These are phyloP conservation scores for Mobula birostris DNA, from an alignment of 2,113 vertebrate species.

Conservation along the genomic window DNA sequence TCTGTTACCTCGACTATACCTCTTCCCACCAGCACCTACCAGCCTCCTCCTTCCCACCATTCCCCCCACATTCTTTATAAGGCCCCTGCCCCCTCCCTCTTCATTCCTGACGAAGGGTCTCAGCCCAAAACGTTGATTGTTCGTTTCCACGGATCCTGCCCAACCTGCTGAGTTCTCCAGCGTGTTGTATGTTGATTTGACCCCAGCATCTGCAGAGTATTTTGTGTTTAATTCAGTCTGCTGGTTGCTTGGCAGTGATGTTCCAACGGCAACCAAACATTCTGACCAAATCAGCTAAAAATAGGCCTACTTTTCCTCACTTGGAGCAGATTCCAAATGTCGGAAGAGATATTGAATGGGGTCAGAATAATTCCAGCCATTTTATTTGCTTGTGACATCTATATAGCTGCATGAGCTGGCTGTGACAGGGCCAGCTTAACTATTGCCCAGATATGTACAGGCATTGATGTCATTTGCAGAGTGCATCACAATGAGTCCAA, in stretches of 20 bases:
- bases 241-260: neutral
- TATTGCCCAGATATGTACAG: neutral
- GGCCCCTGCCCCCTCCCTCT: too few species aligned
- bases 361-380: neutral
- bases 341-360: neutral
- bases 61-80: too few species aligned
- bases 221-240: too few species aligned
- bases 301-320: slow-evolving; percentile 3
- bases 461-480: neutral
- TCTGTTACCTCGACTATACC: too few species aligned
- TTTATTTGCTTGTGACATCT: neutral
- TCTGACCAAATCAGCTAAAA: slow-evolving; percentile 4
- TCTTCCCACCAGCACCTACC: too few species aligned
- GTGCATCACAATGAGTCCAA: neutral
- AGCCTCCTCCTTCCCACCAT: too few species aligned
- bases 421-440: neutral
- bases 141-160: too few species aligned
- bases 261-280: neutral
- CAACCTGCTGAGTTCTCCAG: too few species aligned
- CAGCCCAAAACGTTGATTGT: too few species aligned
- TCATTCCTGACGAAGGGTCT: too few species aligned
- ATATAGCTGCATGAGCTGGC: neutral
- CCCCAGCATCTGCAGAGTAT: too few species aligned
- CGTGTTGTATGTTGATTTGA: too few species aligned
- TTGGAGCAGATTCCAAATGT: neutral